Evolutionary conservation across 2,797 vertebrate genomes (phyloP).

Genomic region (Simalia tracyae): DNA sequence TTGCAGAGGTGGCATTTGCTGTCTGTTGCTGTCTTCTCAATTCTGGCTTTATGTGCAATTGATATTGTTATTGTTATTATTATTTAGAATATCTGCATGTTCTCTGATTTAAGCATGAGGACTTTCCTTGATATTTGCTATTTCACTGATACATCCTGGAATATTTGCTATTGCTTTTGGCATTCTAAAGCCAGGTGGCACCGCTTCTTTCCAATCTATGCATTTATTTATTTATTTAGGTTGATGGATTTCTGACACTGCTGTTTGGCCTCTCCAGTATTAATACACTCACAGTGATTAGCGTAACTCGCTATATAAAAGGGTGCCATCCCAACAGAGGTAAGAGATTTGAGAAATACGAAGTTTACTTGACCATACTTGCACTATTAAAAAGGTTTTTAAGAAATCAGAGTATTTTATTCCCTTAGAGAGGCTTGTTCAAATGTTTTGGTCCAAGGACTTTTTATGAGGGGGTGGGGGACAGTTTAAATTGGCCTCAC

Average conservation of each 20-base stretch:
- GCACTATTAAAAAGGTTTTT: not conserved
- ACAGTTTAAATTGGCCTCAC: no score
- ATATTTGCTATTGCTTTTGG: slow-evolving; percentile 15
- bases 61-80: not conserved
- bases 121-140: slow-evolving; percentile 46
- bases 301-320: slow-evolving; percentile 86
- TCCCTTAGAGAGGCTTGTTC: not conserved
- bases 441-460: not conserved
- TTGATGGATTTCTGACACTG: slow-evolving; percentile 87
- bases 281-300: slow-evolving; percentile 90
- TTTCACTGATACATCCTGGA: slow-evolving; percentile 14
- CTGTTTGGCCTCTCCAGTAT: slow-evolving; percentile 89
- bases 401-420: not conserved
- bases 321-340: slow-evolving; percentile 84
- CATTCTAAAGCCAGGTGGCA: slow-evolving; percentile 3
- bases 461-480: not conserved
- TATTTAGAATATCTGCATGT: slow-evolving; percentile 36
- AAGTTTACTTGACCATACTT: slow-evolving; percentile 13
- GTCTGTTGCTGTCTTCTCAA: no score
- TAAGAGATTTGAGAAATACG: slow-evolving; percentile 55
- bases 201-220: not conserved
- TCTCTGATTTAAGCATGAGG: slow-evolving; percentile 53
- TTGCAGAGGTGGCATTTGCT: no score
- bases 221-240: slow-evolving; percentile 64
- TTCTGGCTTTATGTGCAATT: no score